Percentiles rank a stretch among this genome's conserved stretches.
Evolutionary conservation across 2,797 vertebrate genomes (phyloP).

Genomic region (Adelosebastes latens): DNA sequence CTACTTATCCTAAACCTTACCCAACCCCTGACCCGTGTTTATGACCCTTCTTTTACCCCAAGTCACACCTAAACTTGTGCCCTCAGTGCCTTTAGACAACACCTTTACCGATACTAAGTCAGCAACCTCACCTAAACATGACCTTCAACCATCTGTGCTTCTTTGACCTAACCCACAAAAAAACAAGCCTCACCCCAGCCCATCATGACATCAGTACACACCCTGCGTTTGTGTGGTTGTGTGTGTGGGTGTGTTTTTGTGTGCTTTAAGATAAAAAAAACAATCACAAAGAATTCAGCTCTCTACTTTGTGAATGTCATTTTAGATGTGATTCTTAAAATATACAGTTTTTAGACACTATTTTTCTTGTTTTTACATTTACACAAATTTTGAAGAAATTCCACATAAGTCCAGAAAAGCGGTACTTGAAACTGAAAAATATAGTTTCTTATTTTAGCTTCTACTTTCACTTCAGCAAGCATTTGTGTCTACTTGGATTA

Average conservation of each 20-base stretch:
- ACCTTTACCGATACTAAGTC: neutral
- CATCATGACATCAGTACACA: conserved; percentile 15
- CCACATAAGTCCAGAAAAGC: neutral
- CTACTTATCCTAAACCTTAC: conserved; percentile 8
- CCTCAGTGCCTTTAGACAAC: conserved; percentile 1
- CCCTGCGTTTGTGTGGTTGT: neutral
- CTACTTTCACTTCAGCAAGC: neutral
- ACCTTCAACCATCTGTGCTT: conserved; percentile 6
- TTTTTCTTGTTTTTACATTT: neutral
- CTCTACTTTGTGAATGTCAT: neutral
- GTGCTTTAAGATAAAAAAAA: neutral
- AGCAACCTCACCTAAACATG: neutral
- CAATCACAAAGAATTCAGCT: neutral
- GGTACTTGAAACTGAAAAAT: neutral
- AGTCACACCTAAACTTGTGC: conserved; percentile 9
- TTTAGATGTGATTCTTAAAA: neutral
- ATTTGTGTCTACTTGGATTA: neutral
- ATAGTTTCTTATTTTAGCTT: neutral
- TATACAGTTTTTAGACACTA: neutral
- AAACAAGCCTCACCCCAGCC: conserved; percentile 14
- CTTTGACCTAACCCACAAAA: conserved; percentile 22
- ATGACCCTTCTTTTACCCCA: neutral
- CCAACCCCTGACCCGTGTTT: conserved; percentile 13
- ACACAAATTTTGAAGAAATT: neutral
- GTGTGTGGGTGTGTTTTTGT: neutral